These are phyloP conservation scores for Pseudococcus jackbeardsleyi DNA, from an alignment of 2,888 invertebrate genomes.

Conservation along the genomic window DNA sequence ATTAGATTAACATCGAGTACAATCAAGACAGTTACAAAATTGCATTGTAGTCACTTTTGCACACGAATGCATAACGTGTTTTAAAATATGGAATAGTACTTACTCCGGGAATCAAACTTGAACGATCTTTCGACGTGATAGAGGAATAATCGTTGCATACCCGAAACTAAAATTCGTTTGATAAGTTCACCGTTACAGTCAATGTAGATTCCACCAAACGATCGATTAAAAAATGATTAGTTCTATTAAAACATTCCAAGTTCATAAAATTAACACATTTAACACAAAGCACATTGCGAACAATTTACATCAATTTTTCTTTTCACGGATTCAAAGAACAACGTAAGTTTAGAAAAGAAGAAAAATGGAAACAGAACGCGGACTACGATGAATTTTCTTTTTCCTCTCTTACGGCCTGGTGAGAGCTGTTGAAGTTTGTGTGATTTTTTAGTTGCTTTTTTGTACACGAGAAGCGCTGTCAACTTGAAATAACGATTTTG, in stretches of 20 bases:
- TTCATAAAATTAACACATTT: conserved; percentile 44
- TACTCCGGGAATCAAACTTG: not conserved
- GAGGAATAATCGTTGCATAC: conserved; percentile 38
- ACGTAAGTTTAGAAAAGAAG: conserved; percentile 26
- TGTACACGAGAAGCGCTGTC: not conserved
- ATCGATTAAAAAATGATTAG: not conserved
- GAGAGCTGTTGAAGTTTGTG: not conserved
- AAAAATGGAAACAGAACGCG: conserved; percentile 49
- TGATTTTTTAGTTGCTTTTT: not conserved
- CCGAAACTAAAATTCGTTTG: conserved; percentile 23
- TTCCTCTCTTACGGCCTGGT: not conserved
- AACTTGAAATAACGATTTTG: not conserved
- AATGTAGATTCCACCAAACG: not conserved
- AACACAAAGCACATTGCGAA: conserved; percentile 12
- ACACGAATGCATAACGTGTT: not conserved
- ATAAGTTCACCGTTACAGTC: not conserved
- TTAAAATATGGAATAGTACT: not conserved
- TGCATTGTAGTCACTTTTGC: not conserved
- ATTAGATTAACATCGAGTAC: not conserved
- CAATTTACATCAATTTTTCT: not conserved
- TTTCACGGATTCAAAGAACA: conserved; percentile 9
- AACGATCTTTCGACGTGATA: conserved; percentile 38
- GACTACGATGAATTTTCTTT: not conserved
- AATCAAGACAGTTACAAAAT: not conserved
- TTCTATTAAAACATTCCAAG: not conserved